Percentiles rank a stretch among this genome's conserved stretches.
phyloP scores from a whole-genome alignment of 1,140 invertebrate genomes.

The Aphis gossypii region DNA sequence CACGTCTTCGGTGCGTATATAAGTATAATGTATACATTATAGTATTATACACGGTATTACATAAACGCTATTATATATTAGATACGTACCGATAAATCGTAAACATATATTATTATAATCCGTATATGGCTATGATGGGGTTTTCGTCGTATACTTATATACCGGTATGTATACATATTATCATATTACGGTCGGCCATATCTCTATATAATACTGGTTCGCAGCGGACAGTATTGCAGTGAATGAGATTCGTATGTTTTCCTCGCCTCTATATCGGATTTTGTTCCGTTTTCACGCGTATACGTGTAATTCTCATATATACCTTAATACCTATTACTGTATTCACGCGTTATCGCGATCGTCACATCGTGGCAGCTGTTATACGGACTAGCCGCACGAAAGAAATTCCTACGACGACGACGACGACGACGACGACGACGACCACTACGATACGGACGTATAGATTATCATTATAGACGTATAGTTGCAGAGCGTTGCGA shows the following conservation, averaged over 20 bases:
- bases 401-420: neutral
- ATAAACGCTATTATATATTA: conserved; percentile 14
- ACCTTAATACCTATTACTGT: conserved; percentile 16
- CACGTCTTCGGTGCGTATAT: neutral
- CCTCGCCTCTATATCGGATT: conserved; percentile 7
- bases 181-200: conserved; percentile 9
- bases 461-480: conserved; percentile 2
- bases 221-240: neutral
- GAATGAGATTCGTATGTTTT: neutral
- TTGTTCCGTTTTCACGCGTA: conserved; percentile 3
- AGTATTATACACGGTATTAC: neutral
- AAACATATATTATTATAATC: conserved; percentile 15
- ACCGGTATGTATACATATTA: neutral
- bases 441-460: neutral
- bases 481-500: neutral
- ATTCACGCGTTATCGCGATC: neutral
- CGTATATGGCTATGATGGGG: neutral
- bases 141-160: conserved; percentile 2
- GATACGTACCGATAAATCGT: neutral
- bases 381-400: neutral
- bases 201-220: conserved; percentile 10
- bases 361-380: neutral
- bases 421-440: neutral
- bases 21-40: neutral
- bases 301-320: neutral